Evolutionary conservation across 1,140 invertebrate genomes (phyloP).

Genomic region (Apis florea): DNA sequence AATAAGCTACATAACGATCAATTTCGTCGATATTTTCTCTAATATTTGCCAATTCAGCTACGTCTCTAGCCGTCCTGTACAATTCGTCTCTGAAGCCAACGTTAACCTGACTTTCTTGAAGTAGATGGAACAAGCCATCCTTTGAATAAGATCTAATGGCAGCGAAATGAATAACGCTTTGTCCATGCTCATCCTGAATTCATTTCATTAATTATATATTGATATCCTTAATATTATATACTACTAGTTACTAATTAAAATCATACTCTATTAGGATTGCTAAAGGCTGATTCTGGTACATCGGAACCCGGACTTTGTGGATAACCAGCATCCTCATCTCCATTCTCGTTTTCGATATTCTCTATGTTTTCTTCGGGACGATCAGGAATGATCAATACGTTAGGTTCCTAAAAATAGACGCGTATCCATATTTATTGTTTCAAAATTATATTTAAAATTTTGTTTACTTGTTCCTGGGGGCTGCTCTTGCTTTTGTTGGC

Average conservation of each 20-base stretch:
- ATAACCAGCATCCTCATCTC: conserved; percentile 72
- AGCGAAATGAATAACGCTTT: conserved; percentile 94
- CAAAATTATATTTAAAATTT: background rate
- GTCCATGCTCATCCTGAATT: conserved; percentile 90
- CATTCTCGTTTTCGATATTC: conserved; percentile 53
- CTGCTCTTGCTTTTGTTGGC: conserved; percentile 80
- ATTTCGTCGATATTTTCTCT: conserved; percentile 90
- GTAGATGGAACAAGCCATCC: conserved; percentile 87
- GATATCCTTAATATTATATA: too few relatives aligned
- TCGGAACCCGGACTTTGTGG: conserved; percentile 76
- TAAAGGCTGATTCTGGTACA: conserved; percentile 82
- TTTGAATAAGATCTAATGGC: conserved; percentile 88
- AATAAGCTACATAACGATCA: conserved; percentile 88
- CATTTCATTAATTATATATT: too few relatives aligned
- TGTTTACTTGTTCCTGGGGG: conserved; percentile 48
- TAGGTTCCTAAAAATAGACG: conserved; percentile 75
- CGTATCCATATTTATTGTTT: background rate
- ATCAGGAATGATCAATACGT: conserved; percentile 79
- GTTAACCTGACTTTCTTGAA: conserved; percentile 89
- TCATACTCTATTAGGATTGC: conserved; percentile 83
- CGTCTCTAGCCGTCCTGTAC: conserved; percentile 92
- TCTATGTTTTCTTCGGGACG: conserved; percentile 69
- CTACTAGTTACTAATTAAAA: background rate
- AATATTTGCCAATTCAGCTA: conserved; percentile 89
- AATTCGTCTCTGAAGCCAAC: conserved; percentile 89